Conservation (phyloP, 2,113 vertebrate genomes). For the Alectura lathami region DNA sequence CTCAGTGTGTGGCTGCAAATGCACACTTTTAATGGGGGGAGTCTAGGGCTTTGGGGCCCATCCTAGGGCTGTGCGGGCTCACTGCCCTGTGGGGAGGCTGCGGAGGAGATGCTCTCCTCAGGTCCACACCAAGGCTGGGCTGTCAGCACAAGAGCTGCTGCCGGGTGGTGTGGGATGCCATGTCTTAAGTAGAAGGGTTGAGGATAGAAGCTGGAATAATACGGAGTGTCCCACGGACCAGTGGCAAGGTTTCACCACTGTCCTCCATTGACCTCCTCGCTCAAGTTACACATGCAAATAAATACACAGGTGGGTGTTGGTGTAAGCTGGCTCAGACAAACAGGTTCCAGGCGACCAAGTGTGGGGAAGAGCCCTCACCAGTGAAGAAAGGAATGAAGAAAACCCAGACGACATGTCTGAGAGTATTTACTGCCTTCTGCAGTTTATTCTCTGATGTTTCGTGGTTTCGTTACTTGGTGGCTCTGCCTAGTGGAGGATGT, state of each 20-base stretch:
- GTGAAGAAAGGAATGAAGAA: neutral
- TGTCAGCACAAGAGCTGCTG: neutral
- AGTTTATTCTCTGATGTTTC: neutral
- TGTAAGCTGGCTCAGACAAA: neutral
- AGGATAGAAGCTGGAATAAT: neutral
- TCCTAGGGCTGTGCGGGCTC: neutral
- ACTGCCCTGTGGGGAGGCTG: neutral
- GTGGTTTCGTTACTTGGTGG: neutral
- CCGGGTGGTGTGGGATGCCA: accelerated
- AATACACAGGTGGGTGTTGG: accelerated
- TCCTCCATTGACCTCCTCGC: neutral
- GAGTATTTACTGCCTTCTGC: neutral
- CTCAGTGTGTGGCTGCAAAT: neutral
- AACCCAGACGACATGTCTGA: neutral
- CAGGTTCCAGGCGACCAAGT: neutral
- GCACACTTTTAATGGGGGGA: neutral
- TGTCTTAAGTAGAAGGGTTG: accelerated
- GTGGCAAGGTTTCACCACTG: neutral
- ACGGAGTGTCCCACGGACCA: neutral
- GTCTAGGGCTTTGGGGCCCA: neutral
- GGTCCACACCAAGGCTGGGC: neutral
- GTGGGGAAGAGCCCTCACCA: neutral
- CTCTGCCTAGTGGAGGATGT: neutral
- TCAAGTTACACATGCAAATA: accelerated
- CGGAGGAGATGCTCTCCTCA: neutral